Evolutionary conservation across 2,797 vertebrate genomes (phyloP).

Genomic region (Echiichthys vipera): DNA sequence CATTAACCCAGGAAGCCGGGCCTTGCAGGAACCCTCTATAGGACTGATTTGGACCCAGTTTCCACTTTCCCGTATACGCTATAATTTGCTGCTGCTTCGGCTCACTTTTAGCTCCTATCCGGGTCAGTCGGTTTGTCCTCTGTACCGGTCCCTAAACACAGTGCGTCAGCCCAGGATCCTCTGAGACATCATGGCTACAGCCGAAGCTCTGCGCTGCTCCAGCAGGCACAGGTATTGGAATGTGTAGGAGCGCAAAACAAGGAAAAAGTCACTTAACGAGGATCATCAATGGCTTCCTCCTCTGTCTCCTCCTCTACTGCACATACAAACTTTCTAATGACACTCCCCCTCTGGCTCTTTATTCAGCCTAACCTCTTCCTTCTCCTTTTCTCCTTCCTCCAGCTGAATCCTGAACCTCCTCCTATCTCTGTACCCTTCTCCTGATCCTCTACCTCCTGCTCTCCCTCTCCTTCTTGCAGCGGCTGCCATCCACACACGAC

Average conservation of each 20-base stretch:
- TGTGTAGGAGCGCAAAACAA: conserved; percentile 25
- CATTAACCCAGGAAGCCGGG: conserved; percentile 37
- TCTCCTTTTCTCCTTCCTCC: conserved; percentile 36
- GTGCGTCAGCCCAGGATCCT: conserved; percentile 70
- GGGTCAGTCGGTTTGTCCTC: conserved; percentile 79
- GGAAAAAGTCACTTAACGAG: conserved; percentile 33
- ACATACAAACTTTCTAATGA: conserved; percentile 68
- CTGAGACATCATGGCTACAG: conserved; percentile 55
- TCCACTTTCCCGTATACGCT: conserved; percentile 53
- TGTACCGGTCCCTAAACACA: conserved; percentile 57
- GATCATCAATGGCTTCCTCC: conserved; percentile 37
- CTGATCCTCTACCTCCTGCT: conserved; percentile 46
- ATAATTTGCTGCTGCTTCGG: conserved; percentile 32
- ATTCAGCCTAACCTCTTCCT: conserved; percentile 41
- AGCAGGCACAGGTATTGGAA: conserved; percentile 60
- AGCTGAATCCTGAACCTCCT: conserved; percentile 40
- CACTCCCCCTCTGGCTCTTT: conserved; percentile 12
- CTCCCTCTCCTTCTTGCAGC: conserved; percentile 62
- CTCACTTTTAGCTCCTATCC: conserved; percentile 72
- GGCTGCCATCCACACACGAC: conserved; percentile 82
- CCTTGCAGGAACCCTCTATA: conserved; percentile 29
- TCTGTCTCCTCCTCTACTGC: conserved; percentile 39
- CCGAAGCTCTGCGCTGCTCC: conserved; percentile 51
- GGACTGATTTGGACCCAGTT: conserved; percentile 27
- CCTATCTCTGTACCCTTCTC: conserved; percentile 50